Evolutionary conservation across 1,140 invertebrate genomes (phyloP), one percentile per base, ranked within the genome.

Genomic region (Diprion similis): DNA sequence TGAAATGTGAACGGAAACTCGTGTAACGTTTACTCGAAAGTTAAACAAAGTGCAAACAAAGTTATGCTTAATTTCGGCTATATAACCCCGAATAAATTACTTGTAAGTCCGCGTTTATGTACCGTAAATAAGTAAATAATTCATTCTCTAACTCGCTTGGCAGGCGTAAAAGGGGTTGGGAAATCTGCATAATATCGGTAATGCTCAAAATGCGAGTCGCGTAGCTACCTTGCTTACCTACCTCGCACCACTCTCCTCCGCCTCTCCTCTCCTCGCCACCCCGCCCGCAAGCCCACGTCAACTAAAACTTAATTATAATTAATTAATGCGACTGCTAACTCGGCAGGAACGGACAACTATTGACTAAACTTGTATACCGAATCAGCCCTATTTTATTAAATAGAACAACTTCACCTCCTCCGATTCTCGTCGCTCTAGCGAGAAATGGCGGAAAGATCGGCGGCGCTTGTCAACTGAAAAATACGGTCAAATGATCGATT

Each of bases 271-370:
- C 24, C 24, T 37, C 24, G 6, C 24, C 24, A 2, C 24, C 24
- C 24, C 6, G 6, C 6, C 24, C 24, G 24, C 81, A 82, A 86
- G 87, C 87, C 86, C 88, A 90, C 91, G 91, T 91, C 89, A 92
- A 92, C 91, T 92, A 91, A 92, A 92, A 93, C 91, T 92, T 92
- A 92, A 92, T 92, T 92, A 92, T 92, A 92, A 92, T 92, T 92
- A 92, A 92, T 92, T 92, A 92, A 92, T 92, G 87, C 85, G 86
- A 89, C 88, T 89, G 87, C 85, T 82, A 83, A 83, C 81, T 80
- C 76, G 77, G 77, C 80, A 78, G 77, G 77, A 37, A 79, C 72
- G 81, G 80, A 83, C 80, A 84, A 85, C 81, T 83, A 85, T 83
- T 85, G 82, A 78, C 81, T 59, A 59, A 59, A 59, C 51, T 59